Conservation (phyloP, 2,113 vertebrate species). For the Melospiza georgiana region DNA sequence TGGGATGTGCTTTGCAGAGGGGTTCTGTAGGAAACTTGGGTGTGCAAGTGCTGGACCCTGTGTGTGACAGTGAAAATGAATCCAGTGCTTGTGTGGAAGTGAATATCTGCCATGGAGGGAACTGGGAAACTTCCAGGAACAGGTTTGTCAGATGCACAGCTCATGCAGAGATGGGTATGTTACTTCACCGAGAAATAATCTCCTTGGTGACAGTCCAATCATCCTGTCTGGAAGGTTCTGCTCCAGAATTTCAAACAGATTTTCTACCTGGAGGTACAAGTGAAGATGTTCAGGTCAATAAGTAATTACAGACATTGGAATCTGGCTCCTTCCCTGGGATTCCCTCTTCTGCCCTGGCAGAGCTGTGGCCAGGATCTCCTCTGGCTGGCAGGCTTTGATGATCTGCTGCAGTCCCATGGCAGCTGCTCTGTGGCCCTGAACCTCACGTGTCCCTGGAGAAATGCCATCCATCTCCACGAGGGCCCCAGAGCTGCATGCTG, state of each 20-base stretch:
- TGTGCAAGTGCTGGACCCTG: neutral
- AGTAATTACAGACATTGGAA: slow-evolving; percentile 40
- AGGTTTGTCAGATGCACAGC: neutral
- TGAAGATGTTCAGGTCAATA: slow-evolving; percentile 43
- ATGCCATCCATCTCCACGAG: neutral
- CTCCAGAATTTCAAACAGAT: slow-evolving; percentile 35
- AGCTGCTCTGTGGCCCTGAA: neutral
- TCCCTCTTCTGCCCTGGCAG: neutral
- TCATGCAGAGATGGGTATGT: neutral
- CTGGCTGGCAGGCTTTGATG: neutral
- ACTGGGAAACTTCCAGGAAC: neutral
- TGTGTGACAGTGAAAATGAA: neutral
- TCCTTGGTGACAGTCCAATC: slow-evolving; percentile 20
- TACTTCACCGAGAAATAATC: neutral
- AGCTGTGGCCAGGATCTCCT: neutral
- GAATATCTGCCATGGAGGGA: accelerated
- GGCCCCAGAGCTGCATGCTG: neutral
- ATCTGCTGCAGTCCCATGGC: neutral
- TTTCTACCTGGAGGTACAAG: slow-evolving; percentile 13
- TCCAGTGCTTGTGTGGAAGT: neutral
- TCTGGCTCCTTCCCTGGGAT: neutral
- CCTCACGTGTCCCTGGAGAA: neutral
- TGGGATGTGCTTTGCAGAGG: neutral
- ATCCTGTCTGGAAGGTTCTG: neutral
- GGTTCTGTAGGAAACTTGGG: neutral